Percentiles rank a stretch among this genome's conserved stretches.
phyloP scores from a whole-genome alignment of 2,113 vertebrate genomes.

The Prunella fulvescens region DNA sequence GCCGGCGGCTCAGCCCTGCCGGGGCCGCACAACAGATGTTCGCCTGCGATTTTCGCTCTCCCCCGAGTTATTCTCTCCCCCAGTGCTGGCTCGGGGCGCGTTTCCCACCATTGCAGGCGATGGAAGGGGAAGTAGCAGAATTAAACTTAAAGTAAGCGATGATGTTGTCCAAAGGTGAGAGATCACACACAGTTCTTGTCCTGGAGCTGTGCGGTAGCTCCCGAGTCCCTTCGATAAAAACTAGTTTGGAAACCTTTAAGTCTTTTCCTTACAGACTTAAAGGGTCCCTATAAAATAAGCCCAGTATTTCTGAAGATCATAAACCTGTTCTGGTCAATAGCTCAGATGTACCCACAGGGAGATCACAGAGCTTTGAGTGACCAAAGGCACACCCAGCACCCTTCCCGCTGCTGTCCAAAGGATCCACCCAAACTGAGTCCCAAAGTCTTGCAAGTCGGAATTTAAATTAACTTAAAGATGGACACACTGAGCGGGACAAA shows the following conservation, averaged over 20 bases:
- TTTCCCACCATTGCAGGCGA: background rate
- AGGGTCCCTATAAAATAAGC: background rate
- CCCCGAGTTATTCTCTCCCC: background rate
- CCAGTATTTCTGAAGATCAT: background rate
- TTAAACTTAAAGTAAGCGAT: background rate
- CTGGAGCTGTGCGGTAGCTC: background rate
- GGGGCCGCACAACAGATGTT: constrained; percentile 17
- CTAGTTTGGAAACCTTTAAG: background rate
- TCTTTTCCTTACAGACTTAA: background rate
- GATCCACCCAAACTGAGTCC: background rate
- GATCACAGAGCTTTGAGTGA: background rate
- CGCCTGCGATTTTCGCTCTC: background rate
- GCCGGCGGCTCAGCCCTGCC: background rate
- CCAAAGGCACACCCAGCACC: accelerated
- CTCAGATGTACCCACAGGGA: background rate
- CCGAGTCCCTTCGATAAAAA: background rate
- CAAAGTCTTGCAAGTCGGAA: background rate
- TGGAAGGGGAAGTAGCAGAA: background rate
- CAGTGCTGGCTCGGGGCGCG: background rate
- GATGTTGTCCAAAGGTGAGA: background rate
- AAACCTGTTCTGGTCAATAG: background rate
- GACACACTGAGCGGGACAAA: accelerated
- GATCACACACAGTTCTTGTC: background rate
- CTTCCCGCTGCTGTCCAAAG: accelerated
- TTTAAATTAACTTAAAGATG: background rate